phyloP scores from a whole-genome alignment of 2,113 vertebrate species.

The Ammodytes dubius region DNA sequence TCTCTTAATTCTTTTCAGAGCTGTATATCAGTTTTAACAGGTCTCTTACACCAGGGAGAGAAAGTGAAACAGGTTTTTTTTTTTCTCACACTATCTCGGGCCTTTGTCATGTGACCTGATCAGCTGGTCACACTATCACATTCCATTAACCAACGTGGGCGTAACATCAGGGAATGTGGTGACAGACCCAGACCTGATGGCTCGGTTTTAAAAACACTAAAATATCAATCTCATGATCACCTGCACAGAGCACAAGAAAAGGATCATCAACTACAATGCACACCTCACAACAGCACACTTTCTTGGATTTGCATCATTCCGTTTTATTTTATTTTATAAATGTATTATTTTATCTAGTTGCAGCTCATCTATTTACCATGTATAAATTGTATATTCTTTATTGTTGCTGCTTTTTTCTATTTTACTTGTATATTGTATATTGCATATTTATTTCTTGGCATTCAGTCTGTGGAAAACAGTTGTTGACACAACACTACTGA shows the following conservation, averaged over 20 bases:
- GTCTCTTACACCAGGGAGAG: background rate
- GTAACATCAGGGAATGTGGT: constrained; percentile 12
- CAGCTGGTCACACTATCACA: constrained; percentile 60
- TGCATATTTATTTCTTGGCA: too few species aligned
- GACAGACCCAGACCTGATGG: background rate
- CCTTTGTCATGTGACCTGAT: constrained; percentile 57
- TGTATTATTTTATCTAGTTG: too few species aligned
- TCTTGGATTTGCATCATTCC: too few species aligned
- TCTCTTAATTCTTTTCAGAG: too few species aligned
- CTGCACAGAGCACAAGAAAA: background rate
- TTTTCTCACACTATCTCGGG: constrained; percentile 32
- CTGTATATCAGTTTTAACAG: too few species aligned
- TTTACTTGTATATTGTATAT: too few species aligned
- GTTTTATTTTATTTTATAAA: too few species aligned
- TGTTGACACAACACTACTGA: background rate
- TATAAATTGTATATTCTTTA: too few species aligned
- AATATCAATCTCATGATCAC: background rate
- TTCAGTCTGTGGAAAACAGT: background rate
- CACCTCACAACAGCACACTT: too few species aligned
- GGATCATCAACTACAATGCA: background rate
- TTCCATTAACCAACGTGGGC: constrained; percentile 63
- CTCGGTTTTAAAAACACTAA: background rate
- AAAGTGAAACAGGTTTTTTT: constrained; percentile 31
- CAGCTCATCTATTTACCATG: too few species aligned
- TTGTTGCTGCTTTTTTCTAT: too few species aligned